Evolutionary conservation across 2,888 invertebrate species (phyloP), one percentile per base, ranked within the genome.

Genomic region (Lordiphosa andalusiaca): DNA sequence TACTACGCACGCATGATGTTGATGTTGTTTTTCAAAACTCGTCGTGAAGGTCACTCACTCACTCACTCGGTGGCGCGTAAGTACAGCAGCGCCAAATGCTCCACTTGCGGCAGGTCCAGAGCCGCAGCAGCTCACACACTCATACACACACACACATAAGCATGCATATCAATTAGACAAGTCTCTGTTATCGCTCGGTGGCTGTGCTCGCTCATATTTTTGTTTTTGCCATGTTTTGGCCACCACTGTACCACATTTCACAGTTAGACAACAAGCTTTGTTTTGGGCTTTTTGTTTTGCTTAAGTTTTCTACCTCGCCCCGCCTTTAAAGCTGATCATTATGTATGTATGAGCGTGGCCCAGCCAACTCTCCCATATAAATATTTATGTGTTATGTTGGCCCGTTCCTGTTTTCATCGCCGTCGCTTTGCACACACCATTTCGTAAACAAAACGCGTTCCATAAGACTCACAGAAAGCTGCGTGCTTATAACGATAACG

Each of bases 391-490:
- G 59, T 62, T 55, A 52, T 64, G 69, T 62, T 60, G 71, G 30
- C 30, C 56, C 60, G 64, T 73, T 71, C 69, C 73, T 76, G 71
- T 77, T 71, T 74, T 75, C 65, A 67, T 62, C 60, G 62, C 50
- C 19, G 19, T 19, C 19, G 19, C 19, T 19, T 19, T 3, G 19
- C 19, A 19, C 40, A 60, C 50, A 46, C 53, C 67, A 74, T 77
- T 80, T 80, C 78, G 78, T 80, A 80, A 80, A 80, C 78, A 80
- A 80, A 80, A 78, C 82, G 77, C 77, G 77, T 77, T 70, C 74
- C 53, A 56, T 71, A 68, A 71, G 53, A 66, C 59, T 54, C 63
- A 54, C 47, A 21, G 38, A 16, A 33, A 62, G 67, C 62, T 72
- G 65, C 73, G 76, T 76, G 76, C 56, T 53, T 53, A 76, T 76